phyloP scores from a whole-genome alignment of 2,888 invertebrate genomes.

The Acanthococcus lagerstroemiae region DNA sequence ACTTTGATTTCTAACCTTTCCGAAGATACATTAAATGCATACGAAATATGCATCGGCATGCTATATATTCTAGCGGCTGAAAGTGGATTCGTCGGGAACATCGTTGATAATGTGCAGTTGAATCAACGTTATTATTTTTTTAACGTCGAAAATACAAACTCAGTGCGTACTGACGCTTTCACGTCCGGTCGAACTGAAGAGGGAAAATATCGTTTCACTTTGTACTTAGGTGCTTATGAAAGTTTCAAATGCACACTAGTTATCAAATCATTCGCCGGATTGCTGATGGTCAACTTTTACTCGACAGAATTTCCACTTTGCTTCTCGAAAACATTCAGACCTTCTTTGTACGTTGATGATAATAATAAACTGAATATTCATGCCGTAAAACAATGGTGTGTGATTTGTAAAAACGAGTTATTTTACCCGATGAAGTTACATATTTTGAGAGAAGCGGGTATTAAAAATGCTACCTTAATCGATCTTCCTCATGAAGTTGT shows the following conservation, averaged over 20 bases:
- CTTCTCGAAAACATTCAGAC: not conserved
- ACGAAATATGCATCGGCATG: slow-evolving; percentile 11
- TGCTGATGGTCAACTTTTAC: slow-evolving; percentile 4
- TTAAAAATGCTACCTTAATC: not conserved
- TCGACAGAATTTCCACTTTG: not conserved
- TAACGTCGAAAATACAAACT: not conserved
- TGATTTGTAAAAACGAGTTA: not conserved
- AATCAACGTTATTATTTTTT: slow-evolving; percentile 1
- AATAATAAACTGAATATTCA: not conserved
- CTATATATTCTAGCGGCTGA: slow-evolving; percentile 12
- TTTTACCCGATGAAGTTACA: slow-evolving; percentile 8
- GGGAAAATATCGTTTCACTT: not conserved
- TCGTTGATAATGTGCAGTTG: not conserved
- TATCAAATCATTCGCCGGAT: not conserved
- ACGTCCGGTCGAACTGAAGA: not conserved
- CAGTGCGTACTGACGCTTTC: not conserved
- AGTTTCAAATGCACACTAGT: slow-evolving; percentile 7
- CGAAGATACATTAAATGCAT: not conserved
- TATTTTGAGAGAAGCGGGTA: not conserved
- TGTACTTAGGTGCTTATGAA: slow-evolving; percentile 15
- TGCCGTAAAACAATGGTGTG: not conserved
- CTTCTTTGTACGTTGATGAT: not conserved
- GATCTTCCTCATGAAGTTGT: slow-evolving; percentile 12
- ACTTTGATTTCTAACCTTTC: not conserved
- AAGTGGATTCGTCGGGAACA: slow-evolving; percentile 12